Base-by-base conservation (phyloP, 2,888 invertebrate species). In the Gerris lacustris region DNA sequence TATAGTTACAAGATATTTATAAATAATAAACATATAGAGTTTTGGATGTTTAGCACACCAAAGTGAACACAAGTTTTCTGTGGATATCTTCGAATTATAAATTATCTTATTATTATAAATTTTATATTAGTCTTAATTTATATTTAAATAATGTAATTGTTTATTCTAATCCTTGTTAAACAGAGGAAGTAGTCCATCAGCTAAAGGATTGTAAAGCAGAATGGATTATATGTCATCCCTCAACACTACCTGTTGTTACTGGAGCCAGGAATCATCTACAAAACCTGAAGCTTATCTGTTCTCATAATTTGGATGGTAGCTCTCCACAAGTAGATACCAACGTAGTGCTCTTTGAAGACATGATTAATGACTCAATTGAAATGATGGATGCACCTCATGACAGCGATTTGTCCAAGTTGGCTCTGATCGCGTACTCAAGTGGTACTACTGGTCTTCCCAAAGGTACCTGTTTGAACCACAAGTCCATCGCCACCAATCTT, bases 381-480 rank as follows among this genome's bases (percentile, higher is more conserved):
- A 11, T 9, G 55, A 2, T 55, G 64, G 18, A 64, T 62, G 5
- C n/a, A 15, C n/a, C 62, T 62, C 2, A 55, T 66, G 66, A 31
- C 44, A 5, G 63, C 70, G 17, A 18, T 15, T 5, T 63, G 15
- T 71, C 72, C 5, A 70, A 70, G n/a, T 55, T 68, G 5, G 85
- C 85, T 0, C 80, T 90, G 47, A 81, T 94, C 77, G 92, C 92
- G 0, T 94, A 90, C 80, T 93, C 92, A 2, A 92, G 92, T 79
- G 91, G 91, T 0, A 94, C 94, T 0, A 94, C 93, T 0, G 94
- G 94, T 0, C 73, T 89, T 69, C 88, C 91, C 0, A 91, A 91
- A 81, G 90, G 89, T 5, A 90, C 91, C 0, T 83, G 86, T 76
- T 81, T 90, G 1, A 84, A 86, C 0, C 86, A 89, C 78, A 77